A percentile compares a stretch with the other conserved stretches of the same genome.
Evolutionary conservation across 92 coral and sea anemone genomes (phyloP).

Genomic region (Palythoa grandis): DNA sequence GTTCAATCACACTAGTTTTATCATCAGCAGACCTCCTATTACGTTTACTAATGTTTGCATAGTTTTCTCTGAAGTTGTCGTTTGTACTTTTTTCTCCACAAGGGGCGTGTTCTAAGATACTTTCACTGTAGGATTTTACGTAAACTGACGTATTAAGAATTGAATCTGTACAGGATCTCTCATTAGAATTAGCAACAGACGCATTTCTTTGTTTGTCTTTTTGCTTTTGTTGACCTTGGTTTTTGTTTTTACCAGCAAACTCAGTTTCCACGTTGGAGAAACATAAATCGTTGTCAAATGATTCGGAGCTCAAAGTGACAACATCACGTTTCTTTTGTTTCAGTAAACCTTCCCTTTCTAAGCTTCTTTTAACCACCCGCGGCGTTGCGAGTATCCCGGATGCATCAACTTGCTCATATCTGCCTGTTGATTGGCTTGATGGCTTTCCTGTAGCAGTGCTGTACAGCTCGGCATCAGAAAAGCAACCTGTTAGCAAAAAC

Average conservation of each 20-base stretch:
- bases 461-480: constrained; percentile 44
- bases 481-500: constrained; percentile 34
- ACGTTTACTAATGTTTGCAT: neutral
- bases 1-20: neutral
- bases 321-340: neutral
- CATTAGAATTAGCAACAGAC: neutral
- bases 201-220: neutral
- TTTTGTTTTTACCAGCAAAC: neutral
- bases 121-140: neutral
- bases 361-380: constrained; percentile 14
- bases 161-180: neutral
- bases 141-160: neutral
- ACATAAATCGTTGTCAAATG: constrained; percentile 1
- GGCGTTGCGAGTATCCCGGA: constrained; percentile 41
- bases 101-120: neutral
- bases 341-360: constrained; percentile 11
- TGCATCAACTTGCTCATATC: neutral
- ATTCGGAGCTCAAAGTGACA: constrained; percentile 2
- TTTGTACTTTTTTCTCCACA: neutral
- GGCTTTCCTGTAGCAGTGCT: neutral
- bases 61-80: neutral
- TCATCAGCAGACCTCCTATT: neutral
- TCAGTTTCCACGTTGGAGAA: neutral
- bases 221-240: neutral
- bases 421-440: neutral